Conservation (phyloP, 1,140 invertebrate species). For the Cheumatopsyche charites region DNA sequence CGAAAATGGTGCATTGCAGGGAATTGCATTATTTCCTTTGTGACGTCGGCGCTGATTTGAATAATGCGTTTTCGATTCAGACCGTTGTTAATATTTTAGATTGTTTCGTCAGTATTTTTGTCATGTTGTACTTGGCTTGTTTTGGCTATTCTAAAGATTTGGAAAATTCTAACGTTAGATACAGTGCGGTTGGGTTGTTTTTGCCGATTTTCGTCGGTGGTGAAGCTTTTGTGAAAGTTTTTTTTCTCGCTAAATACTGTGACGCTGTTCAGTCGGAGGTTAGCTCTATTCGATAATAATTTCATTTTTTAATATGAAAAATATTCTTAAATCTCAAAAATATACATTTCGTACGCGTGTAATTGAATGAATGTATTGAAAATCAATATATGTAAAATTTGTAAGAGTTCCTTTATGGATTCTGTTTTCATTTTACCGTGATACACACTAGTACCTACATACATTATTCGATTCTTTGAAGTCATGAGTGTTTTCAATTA, state of each 20-base stretch:
- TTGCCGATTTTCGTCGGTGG: conserved; percentile 9
- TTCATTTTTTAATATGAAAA: background rate
- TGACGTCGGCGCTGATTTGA: conserved; percentile 8
- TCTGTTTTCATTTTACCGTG: too few relatives aligned
- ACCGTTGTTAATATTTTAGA: conserved; percentile 24
- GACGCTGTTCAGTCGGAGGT: conserved; percentile 23
- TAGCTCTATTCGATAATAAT: background rate
- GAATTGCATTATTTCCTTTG: conserved; percentile 19
- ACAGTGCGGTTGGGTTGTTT: background rate
- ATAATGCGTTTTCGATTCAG: conserved; percentile 22
- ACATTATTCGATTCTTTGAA: too few relatives aligned
- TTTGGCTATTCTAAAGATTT: conserved; percentile 22
- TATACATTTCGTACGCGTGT: too few relatives aligned
- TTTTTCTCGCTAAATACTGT: conserved; percentile 15
- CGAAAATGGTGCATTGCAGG: background rate
- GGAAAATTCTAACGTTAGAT: background rate
- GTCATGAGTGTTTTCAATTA: too few relatives aligned
- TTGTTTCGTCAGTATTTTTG: conserved; percentile 33
- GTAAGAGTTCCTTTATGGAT: too few relatives aligned
- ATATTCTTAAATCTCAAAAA: background rate
- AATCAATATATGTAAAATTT: too few relatives aligned
- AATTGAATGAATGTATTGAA: too few relatives aligned
- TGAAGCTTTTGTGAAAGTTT: conserved; percentile 18
- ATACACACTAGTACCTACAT: too few relatives aligned
- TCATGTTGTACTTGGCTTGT: conserved; percentile 15